A percentile compares a stretch with the other conserved stretches of the same genome.
Conservation (phyloP, 2,113 vertebrate species). For the Polyodon spathula region DNA sequence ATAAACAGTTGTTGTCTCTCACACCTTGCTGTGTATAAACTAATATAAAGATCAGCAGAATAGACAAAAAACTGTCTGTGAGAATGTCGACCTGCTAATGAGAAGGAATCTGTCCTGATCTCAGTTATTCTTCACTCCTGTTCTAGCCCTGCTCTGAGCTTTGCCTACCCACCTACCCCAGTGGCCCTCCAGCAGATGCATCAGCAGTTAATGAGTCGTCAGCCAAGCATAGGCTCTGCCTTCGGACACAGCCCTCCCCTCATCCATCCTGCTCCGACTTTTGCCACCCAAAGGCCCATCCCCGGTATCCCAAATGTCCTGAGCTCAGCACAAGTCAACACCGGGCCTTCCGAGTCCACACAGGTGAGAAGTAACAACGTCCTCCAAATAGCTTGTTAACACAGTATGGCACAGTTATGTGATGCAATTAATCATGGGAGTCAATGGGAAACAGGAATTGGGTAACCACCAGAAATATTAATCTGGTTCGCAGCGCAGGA, state of each 20-base stretch:
- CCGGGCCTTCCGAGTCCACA: slow-evolving; percentile 72
- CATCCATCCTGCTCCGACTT: slow-evolving; percentile 88
- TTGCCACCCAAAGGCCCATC: slow-evolving; percentile 83
- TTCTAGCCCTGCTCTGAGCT: slow-evolving; percentile 84
- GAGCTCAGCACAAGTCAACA: slow-evolving; percentile 74
- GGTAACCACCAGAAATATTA: slow-evolving; percentile 23
- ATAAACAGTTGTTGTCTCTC: too few relatives aligned
- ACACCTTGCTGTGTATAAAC: too few relatives aligned
- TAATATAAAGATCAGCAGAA: too few relatives aligned
- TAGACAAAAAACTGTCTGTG: too few relatives aligned
- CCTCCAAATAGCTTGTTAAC: slow-evolving; percentile 36
- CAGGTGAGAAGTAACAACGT: slow-evolving; percentile 70
- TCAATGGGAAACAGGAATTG: slow-evolving; percentile 37
- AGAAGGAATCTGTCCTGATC: not conserved
- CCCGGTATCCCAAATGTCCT: slow-evolving; percentile 80
- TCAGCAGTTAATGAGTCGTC: slow-evolving; percentile 86
- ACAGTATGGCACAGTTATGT: slow-evolving; percentile 36
- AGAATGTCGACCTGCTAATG: too few relatives aligned
- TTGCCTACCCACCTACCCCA: slow-evolving; percentile 87
- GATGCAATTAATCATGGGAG: slow-evolving; percentile 53
- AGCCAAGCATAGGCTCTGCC: slow-evolving; percentile 82
- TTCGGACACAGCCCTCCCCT: slow-evolving; percentile 96
- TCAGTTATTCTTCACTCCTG: not conserved
- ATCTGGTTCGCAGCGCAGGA: slow-evolving; percentile 52
- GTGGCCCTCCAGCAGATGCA: slow-evolving; percentile 86